Evolutionary conservation across 2,888 invertebrate species (phyloP).

Genomic region (Synergus gifuensis): DNA sequence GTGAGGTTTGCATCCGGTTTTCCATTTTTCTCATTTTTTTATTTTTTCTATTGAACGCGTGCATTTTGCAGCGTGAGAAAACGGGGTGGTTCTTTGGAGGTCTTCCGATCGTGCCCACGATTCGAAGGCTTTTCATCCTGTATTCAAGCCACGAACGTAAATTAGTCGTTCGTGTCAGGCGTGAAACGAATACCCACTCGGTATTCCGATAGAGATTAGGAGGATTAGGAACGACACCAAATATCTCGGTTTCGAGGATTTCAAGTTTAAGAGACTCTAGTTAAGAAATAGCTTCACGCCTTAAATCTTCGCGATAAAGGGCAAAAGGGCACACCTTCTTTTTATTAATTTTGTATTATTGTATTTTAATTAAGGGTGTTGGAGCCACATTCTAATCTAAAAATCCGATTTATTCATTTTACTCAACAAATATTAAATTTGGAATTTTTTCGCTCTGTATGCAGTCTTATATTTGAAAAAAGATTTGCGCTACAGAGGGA

Average conservation of each 20-base stretch:
- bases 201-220: conserved; percentile 56
- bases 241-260: conserved; percentile 58
- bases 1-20: background rate
- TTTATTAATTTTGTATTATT: background rate
- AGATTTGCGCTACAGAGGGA: too few species aligned
- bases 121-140: conserved; percentile 44
- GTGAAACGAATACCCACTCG: conserved; percentile 61
- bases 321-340: background rate
- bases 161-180: conserved; percentile 66
- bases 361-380: too few species aligned
- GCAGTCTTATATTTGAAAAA: too few species aligned
- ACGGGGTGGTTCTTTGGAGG: conserved; percentile 19
- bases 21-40: background rate
- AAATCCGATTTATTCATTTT: too few species aligned
- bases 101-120: conserved; percentile 19
- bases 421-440: too few species aligned
- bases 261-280: conserved; percentile 58
- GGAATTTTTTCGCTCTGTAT: background rate
- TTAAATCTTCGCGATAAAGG: background rate
- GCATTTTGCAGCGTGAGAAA: conserved; percentile 27
- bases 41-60: background rate
- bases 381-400: too few species aligned
- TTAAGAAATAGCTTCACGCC: conserved; percentile 47
- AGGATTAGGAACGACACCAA: conserved; percentile 57
- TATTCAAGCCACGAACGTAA: conserved; percentile 64